Conservation (phyloP, 2,888 invertebrate species). For the Amorpha juglandis region DNA sequence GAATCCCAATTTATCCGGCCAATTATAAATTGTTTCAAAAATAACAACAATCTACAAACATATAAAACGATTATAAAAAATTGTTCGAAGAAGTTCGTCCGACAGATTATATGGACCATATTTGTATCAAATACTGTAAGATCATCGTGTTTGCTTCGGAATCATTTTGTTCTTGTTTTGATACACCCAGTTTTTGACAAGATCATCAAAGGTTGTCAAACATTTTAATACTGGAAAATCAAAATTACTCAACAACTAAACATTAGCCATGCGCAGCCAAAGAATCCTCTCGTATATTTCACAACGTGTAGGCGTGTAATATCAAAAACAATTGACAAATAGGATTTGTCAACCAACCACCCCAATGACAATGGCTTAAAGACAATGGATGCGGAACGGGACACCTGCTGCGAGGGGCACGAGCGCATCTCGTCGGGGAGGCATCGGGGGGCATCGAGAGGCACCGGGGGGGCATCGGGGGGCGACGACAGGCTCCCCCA, state of each 20-base stretch:
- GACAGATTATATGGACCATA: neutral
- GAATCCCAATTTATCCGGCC: constrained; percentile 69
- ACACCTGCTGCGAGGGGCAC: constrained; percentile 36
- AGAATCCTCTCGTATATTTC: neutral
- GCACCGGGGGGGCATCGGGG: constrained; percentile 38
- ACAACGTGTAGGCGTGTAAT: constrained; percentile 4
- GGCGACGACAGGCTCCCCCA: constrained; percentile 39
- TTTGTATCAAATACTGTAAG: neutral
- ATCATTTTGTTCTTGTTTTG: neutral
- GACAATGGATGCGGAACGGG: constrained; percentile 44
- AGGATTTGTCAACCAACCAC: constrained; percentile 32
- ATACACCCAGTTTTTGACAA: neutral
- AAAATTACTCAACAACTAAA: neutral
- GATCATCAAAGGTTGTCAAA: neutral
- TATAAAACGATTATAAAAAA: constrained; percentile 8
- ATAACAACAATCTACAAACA: constrained; percentile 31
- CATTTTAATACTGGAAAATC: neutral
- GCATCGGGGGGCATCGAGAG: constrained; percentile 35
- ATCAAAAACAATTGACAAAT: constrained; percentile 14
- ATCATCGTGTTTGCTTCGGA: neutral
- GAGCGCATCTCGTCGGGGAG: constrained; percentile 32
- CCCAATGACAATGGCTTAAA: constrained; percentile 38
- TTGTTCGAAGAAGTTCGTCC: constrained; percentile 27
- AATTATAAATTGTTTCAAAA: constrained; percentile 50
- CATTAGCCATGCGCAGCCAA: neutral